Evolutionary conservation across 2,113 vertebrate species (phyloP).

Genomic region (Aegypius monachus): DNA sequence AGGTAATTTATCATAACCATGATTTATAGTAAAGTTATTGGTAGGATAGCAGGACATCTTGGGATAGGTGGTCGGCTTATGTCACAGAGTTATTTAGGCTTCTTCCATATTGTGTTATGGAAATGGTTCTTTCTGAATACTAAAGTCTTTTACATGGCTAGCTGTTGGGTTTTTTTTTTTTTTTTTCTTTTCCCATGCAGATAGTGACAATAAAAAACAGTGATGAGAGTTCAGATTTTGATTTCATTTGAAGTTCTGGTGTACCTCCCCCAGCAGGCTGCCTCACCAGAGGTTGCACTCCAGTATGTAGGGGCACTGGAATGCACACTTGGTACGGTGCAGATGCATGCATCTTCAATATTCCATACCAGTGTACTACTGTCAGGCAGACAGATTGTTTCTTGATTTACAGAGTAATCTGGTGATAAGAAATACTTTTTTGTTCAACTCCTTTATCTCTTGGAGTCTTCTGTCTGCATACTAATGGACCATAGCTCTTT

Average conservation of each 20-base stretch:
- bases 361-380: neutral
- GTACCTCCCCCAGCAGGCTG: neutral
- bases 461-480: neutral
- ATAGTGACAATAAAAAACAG: neutral
- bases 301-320: neutral
- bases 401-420: neutral
- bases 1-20: neutral
- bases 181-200: neutral
- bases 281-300: neutral
- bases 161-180: neutral
- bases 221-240: neutral
- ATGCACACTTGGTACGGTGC: neutral
- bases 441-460: neutral
- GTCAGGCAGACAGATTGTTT: neutral
- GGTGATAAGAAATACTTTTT: neutral
- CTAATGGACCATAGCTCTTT: neutral
- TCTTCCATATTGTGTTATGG: neutral
- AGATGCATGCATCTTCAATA: rapidly evolving
- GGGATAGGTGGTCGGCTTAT: neutral
- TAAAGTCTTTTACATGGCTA: neutral
- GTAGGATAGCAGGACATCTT: neutral
- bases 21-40: neutral
- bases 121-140: neutral
- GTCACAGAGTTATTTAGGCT: neutral
- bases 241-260: neutral